Conservation (phyloP, 2,888 invertebrate species). For the Nephrotoma appendiculata region DNA sequence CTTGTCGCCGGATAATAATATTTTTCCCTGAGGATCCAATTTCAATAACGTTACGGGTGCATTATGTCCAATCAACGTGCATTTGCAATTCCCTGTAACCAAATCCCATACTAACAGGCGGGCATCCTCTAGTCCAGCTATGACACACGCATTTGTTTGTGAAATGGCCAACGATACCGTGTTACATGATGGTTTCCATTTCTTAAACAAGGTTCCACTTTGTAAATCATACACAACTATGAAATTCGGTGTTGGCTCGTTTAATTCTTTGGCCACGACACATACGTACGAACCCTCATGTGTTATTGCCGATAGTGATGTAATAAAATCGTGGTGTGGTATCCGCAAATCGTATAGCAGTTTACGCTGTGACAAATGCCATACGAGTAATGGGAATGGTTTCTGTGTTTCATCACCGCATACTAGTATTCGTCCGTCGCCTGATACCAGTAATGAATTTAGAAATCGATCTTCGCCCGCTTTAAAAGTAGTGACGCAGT, state of each 20-base stretch:
- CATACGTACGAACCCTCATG: slow-evolving; percentile 67
- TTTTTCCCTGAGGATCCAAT: slow-evolving; percentile 55
- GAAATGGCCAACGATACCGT: slow-evolving; percentile 77
- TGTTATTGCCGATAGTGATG: slow-evolving; percentile 70
- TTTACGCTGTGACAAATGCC: slow-evolving; percentile 74
- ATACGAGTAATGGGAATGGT: slow-evolving; percentile 77
- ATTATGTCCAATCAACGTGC: slow-evolving; percentile 62
- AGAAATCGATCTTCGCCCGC: slow-evolving; percentile 82
- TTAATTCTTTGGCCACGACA: slow-evolving; percentile 52
- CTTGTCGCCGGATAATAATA: slow-evolving; percentile 60
- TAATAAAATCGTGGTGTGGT: slow-evolving; percentile 78
- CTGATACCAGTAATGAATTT: slow-evolving; percentile 73
- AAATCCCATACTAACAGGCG: slow-evolving; percentile 76
- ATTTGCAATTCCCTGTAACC: slow-evolving; percentile 67
- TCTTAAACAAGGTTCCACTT: slow-evolving; percentile 80
- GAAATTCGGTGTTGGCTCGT: slow-evolving; percentile 72
- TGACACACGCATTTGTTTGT: slow-evolving; percentile 66
- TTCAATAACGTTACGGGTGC: slow-evolving; percentile 60
- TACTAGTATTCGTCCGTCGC: slow-evolving; percentile 73
- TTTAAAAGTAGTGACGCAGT: slow-evolving; percentile 59
- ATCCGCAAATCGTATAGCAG: slow-evolving; percentile 75
- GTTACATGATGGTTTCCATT: slow-evolving; percentile 77
- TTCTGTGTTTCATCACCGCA: slow-evolving; percentile 89
- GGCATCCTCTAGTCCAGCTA: slow-evolving; percentile 69
- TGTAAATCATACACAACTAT: slow-evolving; percentile 82